Conservation (phyloP, 2,888 invertebrate genomes). For the Cynaeus angustus region DNA sequence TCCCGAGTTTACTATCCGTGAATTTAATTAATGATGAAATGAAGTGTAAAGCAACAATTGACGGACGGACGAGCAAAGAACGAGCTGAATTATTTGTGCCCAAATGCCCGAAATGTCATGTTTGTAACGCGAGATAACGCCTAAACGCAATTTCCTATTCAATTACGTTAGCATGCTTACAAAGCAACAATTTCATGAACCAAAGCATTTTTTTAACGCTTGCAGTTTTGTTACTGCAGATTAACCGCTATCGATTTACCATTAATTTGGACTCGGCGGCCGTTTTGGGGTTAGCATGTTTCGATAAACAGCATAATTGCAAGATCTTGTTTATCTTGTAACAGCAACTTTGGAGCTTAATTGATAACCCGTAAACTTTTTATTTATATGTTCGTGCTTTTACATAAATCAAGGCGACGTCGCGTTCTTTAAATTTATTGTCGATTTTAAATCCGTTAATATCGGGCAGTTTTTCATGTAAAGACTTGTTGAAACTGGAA, state of each 20-base stretch:
- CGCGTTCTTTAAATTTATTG: not conserved
- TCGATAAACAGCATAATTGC: slow-evolving; percentile 17
- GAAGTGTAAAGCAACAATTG: not conserved
- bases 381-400: not conserved
- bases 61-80: slow-evolving; percentile 4
- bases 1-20: not conserved
- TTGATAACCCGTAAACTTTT: not conserved
- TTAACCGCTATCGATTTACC: slow-evolving; percentile 1
- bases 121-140: not conserved
- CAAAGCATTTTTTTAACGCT: not conserved
- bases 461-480: slow-evolving; percentile 1
- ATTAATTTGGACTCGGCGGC: slow-evolving; percentile 1
- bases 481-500: slow-evolving; percentile 4
- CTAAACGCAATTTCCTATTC: slow-evolving; percentile 6
- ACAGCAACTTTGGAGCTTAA: not conserved
- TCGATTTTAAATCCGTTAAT: not conserved
- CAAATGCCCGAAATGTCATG: slow-evolving; percentile 8
- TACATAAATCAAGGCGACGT: not conserved
- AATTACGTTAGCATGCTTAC: not conserved
- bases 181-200: too few relatives aligned
- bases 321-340: slow-evolving; percentile 8
- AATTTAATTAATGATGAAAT: not conserved
- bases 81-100: not conserved
- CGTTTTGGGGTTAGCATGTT: slow-evolving; percentile 7
- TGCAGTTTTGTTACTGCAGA: not conserved